phyloP scores from a whole-genome alignment of 1,140 invertebrate species.

The Potamilus streckersoni region DNA sequence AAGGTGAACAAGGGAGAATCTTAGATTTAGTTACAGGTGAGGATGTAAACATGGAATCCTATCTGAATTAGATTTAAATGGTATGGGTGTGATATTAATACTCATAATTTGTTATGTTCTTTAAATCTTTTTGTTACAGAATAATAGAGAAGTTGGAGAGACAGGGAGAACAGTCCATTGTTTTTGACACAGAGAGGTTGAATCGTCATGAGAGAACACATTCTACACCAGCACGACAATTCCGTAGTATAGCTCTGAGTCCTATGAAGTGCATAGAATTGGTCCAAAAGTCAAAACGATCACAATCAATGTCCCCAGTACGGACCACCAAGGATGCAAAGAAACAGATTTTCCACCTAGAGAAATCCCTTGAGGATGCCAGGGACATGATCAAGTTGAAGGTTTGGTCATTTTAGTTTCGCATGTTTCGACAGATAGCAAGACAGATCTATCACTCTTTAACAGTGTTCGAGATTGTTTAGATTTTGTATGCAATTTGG shows the following conservation, averaged over 20 bases:
- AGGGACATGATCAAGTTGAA: constrained; percentile 43
- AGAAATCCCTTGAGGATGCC: constrained; percentile 37
- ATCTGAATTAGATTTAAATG: too few relatives aligned
- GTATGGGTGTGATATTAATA: background rate
- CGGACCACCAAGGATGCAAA: background rate
- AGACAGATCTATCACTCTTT: too few relatives aligned
- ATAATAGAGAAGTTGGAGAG: constrained; percentile 24
- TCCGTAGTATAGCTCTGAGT: constrained; percentile 24
- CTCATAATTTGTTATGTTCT: background rate
- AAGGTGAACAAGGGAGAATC: too few relatives aligned
- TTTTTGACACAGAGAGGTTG: constrained; percentile 35
- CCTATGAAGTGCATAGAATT: constrained; percentile 18
- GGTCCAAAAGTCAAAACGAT: constrained; percentile 17
- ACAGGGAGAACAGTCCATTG: constrained; percentile 34
- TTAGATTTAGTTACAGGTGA: too few relatives aligned
- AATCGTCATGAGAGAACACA: constrained; percentile 39
- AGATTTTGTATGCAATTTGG: too few relatives aligned
- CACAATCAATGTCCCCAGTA: constrained; percentile 20
- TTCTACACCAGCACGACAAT: constrained; percentile 37
- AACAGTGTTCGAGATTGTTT: too few relatives aligned
- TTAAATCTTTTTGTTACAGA: constrained; percentile 1
- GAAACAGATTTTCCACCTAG: constrained; percentile 9
- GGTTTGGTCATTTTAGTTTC: constrained; percentile 17
- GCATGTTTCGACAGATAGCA: too few relatives aligned
- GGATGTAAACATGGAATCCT: too few relatives aligned